Evolutionary conservation across 2,113 vertebrate genomes (phyloP).

Genomic region (Cathartes aura): DNA sequence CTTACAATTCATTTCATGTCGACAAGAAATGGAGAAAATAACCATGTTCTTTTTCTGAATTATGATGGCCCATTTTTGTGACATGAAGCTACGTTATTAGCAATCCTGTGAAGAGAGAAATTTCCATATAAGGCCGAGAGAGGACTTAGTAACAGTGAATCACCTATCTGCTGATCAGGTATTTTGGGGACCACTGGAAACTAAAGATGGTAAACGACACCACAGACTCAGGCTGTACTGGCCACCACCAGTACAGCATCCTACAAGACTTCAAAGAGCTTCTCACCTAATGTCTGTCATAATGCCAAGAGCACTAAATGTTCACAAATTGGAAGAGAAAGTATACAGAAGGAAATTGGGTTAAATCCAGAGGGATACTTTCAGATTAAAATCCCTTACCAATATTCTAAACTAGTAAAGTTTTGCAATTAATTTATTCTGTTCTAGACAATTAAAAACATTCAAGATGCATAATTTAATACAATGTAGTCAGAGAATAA

Average conservation of each 20-base stretch:
- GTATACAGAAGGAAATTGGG: neutral
- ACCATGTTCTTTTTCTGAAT: neutral
- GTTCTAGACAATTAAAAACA: neutral
- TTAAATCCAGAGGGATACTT: neutral
- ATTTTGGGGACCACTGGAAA: neutral
- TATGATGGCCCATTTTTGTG: neutral
- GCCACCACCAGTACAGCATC: neutral
- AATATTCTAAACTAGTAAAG: neutral
- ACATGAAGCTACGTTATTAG: neutral
- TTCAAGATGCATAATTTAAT: neutral
- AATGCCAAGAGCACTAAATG: neutral
- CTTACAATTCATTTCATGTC: neutral
- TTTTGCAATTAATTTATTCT: neutral
- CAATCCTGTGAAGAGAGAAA: neutral
- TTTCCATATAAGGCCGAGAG: neutral
- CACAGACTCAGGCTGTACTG: neutral
- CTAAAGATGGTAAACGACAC: neutral
- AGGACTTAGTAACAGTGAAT: neutral
- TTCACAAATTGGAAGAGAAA: neutral
- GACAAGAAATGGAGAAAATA: neutral
- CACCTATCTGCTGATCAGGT: neutral
- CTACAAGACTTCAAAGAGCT: neutral
- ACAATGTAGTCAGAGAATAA: neutral
- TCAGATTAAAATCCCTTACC: neutral
- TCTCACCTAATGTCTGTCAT: neutral